A percentile compares a stretch with the other conserved stretches of the same genome.
Evolutionary conservation across 2,888 invertebrate species (phyloP).

Genomic region (Megalurothrips usitatus): DNA sequence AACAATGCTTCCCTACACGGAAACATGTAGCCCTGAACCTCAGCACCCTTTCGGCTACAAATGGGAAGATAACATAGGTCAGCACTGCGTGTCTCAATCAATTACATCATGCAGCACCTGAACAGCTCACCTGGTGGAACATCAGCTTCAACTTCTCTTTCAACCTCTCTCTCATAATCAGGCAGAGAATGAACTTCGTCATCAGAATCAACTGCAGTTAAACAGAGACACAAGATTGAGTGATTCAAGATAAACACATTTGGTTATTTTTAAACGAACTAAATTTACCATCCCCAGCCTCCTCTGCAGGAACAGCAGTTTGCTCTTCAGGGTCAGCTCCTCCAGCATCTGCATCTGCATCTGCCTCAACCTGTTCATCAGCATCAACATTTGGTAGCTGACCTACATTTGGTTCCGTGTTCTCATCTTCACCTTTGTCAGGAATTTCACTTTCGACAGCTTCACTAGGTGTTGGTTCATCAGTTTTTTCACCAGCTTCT

Average conservation of each 20-base stretch:
- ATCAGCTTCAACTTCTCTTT: background rate
- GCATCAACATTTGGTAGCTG: too few species aligned
- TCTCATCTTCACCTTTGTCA: background rate
- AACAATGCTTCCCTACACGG: conserved; percentile 53
- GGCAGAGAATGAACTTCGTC: background rate
- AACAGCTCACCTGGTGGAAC: background rate
- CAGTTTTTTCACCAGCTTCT: background rate
- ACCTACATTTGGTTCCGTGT: background rate
- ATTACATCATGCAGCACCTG: background rate
- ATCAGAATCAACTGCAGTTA: background rate
- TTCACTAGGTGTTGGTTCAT: too few species aligned
- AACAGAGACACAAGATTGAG: background rate
- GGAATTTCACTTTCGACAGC: too few species aligned
- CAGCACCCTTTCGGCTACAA: conserved; percentile 40
- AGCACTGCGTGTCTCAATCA: background rate
- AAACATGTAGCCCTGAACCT: conserved; percentile 55
- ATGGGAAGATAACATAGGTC: background rate
- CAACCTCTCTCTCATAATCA: conserved; percentile 4
- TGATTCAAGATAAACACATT: background rate
- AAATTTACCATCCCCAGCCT: too few species aligned
- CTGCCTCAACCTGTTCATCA: background rate
- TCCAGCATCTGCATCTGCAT: background rate
- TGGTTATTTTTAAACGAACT: too few species aligned
- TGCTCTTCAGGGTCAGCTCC: background rate
- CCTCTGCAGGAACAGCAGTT: background rate